phyloP scores from a whole-genome alignment of 2,113 vertebrate species.

The Emydura subglobosa region DNA sequence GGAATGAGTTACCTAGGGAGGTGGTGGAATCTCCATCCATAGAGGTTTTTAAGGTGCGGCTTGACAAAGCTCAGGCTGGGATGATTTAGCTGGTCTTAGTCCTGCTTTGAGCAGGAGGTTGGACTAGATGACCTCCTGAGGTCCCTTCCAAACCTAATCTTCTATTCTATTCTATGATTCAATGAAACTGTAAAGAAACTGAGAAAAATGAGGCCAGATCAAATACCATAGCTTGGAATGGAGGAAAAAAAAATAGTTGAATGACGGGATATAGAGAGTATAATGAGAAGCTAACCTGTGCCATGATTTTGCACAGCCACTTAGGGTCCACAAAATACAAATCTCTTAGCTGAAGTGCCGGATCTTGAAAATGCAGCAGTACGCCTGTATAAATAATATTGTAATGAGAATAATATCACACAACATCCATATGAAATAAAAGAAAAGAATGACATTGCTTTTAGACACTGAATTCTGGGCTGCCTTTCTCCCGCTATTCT shows the following conservation, averaged over 20 bases:
- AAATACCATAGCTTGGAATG: background rate
- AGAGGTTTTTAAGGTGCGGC: no score
- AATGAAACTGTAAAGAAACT: background rate
- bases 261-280: background rate
- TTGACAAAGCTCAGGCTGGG: no score
- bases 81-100: no score
- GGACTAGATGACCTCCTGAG: no score
- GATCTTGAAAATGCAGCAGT: slow-evolving; percentile 95
- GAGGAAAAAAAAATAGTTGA: background rate
- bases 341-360: slow-evolving; percentile 91
- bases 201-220: background rate
- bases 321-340: slow-evolving; percentile 95
- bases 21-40: no score
- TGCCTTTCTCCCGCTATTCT: background rate
- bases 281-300: slow-evolving; percentile 84
- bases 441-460: background rate
- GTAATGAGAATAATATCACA: slow-evolving; percentile 21
- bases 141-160: no score
- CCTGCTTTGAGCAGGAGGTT: no score
- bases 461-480: background rate
- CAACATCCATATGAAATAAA: background rate
- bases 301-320: slow-evolving; percentile 96
- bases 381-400: slow-evolving; percentile 82
- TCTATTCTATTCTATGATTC: no score
- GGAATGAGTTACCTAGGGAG: no score